Percentiles rank a stretch among this genome's conserved stretches.
These are phyloP conservation scores for Nyleta sp. DNA, from an alignment of 2,888 invertebrate genomes.

Conservation along the genomic window DNA sequence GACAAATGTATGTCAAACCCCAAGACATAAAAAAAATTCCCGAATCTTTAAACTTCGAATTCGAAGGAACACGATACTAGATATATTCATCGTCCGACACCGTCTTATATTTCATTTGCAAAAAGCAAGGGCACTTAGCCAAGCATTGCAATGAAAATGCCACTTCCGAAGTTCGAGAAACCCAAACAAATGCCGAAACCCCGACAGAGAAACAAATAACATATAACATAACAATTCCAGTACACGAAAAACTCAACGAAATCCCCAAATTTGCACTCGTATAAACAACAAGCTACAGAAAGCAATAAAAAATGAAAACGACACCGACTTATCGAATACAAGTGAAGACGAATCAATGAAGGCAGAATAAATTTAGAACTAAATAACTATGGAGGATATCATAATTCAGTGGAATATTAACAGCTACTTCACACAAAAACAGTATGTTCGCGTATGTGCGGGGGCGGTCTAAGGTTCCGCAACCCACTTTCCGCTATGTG, in stretches of 20 bases:
- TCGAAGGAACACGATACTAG: neutral
- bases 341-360: conserved; percentile 2
- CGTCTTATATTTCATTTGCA: conserved; percentile 2
- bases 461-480: too few species aligned
- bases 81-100: conserved; percentile 1
- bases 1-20: neutral
- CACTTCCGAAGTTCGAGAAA: neutral
- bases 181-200: too few species aligned
- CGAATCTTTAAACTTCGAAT: neutral
- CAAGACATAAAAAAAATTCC: neutral
- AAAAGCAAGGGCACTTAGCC: neutral
- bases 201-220: too few species aligned
- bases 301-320: neutral
- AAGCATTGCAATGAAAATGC: neutral
- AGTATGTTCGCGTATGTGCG: too few species aligned
- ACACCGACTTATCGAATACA: neutral
- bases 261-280: too few species aligned
- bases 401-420: conserved; percentile 41
- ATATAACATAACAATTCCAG: too few species aligned
- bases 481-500: too few species aligned
- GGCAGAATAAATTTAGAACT: neutral
- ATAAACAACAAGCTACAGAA: conserved; percentile 5
- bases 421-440: conserved; percentile 40
- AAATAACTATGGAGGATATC: neutral
- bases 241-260: too few species aligned